Conservation (phyloP, 2,888 invertebrate species). For the Trissonchulus sp. region DNA sequence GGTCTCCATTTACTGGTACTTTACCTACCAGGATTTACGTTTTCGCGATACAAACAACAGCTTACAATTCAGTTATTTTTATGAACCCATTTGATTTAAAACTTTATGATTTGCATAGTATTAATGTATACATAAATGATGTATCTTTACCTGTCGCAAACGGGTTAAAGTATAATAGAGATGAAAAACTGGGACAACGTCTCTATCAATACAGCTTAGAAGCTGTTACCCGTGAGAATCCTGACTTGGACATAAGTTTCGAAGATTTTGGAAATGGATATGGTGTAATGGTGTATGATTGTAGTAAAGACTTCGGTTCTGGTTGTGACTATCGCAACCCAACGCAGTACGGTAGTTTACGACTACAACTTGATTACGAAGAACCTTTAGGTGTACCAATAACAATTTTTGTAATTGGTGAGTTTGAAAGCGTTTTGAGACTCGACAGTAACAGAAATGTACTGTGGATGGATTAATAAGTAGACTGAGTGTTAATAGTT, state of each 20-base stretch:
- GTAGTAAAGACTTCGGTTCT: not conserved
- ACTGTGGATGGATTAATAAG: not conserved
- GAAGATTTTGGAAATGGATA: not conserved
- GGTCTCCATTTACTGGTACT: not conserved
- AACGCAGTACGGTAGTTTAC: not conserved
- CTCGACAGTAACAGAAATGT: not conserved
- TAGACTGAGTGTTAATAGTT: no score
- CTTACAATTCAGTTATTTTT: not conserved
- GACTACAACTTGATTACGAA: not conserved
- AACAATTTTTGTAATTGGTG: not conserved
- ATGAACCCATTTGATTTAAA: not conserved
- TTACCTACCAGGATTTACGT: not conserved
- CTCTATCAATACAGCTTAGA: not conserved
- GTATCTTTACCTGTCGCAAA: not conserved
- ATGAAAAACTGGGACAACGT: not conserved
- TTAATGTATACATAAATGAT: not conserved
- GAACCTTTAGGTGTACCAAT: not conserved
- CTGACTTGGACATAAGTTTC: not conserved
- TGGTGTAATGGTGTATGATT: not conserved
- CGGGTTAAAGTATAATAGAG: not conserved
- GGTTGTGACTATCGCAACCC: not conserved
- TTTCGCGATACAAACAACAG: not conserved
- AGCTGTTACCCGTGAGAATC: not conserved
- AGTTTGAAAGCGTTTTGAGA: not conserved
- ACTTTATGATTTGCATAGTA: not conserved